phyloP scores from a whole-genome alignment of 2,888 invertebrate species.

The Myopa testacea region DNA sequence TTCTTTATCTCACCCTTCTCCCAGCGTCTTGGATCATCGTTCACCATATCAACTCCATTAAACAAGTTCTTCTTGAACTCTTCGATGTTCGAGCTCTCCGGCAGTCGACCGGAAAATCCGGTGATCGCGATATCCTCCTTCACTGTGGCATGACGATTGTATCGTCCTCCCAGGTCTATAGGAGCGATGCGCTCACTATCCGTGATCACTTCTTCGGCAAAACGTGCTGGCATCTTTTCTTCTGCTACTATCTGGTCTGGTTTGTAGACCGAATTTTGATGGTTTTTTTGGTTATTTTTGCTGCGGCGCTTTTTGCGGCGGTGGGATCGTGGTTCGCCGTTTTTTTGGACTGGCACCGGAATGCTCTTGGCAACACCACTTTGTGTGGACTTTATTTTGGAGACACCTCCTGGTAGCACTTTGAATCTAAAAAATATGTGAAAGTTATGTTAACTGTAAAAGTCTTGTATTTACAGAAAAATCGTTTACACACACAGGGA shows the following conservation, averaged over 20 bases:
- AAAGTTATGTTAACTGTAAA: not conserved
- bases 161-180: constrained; percentile 60
- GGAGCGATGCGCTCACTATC: constrained; percentile 59
- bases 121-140: constrained; percentile 82
- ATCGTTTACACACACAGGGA: too few relatives aligned
- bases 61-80: constrained; percentile 94
- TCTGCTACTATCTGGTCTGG: constrained; percentile 52
- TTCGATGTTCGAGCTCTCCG: constrained; percentile 89
- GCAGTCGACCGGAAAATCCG: constrained; percentile 89
- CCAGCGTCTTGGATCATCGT: constrained; percentile 92
- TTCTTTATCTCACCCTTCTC: constrained; percentile 70
- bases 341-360: constrained; percentile 54
- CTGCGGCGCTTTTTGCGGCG: constrained; percentile 63
- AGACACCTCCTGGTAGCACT: constrained; percentile 56
- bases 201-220: constrained; percentile 70
- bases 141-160: constrained; percentile 53
- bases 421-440: constrained; percentile 44
- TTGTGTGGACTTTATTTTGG: constrained; percentile 53
- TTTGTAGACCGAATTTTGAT: constrained; percentile 49
- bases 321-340: constrained; percentile 57
- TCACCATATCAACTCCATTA: constrained; percentile 92
- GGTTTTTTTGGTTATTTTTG: constrained; percentile 57
- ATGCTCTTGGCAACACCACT: constrained; percentile 53
- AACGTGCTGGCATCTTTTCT: constrained; percentile 76
- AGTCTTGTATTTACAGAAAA: too few relatives aligned